Evolutionary conservation across 2,888 invertebrate species (phyloP).

Genomic region (Drepanosiphum platanoidis): DNA sequence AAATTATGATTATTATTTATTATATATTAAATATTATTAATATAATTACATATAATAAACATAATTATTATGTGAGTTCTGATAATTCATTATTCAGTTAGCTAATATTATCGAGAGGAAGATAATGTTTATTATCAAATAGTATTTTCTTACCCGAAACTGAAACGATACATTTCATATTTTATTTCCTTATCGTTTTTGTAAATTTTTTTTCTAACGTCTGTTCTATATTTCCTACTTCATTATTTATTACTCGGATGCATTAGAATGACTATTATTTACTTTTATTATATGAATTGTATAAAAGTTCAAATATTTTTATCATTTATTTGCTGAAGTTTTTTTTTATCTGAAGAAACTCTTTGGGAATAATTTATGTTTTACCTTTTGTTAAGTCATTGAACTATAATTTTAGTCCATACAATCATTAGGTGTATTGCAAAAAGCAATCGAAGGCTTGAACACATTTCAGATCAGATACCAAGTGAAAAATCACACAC

Average conservation of each 20-base stretch:
- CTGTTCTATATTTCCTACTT: neutral
- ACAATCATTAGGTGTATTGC: neutral
- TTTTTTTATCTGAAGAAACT: neutral
- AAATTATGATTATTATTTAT: no score
- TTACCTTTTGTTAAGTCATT: neutral
- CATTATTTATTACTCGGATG: neutral
- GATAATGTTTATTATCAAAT: neutral
- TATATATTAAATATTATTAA: no score
- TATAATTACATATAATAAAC: no score
- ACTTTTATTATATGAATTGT: neutral
- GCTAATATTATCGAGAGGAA: neutral
- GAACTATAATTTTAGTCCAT: slow-evolving; percentile 13
- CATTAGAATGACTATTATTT: neutral
- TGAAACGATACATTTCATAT: neutral
- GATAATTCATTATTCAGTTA: neutral
- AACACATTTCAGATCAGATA: slow-evolving; percentile 49
- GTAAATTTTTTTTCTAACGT: neutral
- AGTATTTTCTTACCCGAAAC: no score
- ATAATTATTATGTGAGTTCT: neutral
- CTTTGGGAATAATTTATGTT: slow-evolving; percentile 13
- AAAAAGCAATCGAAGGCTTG: slow-evolving; percentile 16
- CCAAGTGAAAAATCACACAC: slow-evolving; percentile 50
- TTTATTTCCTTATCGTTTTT: neutral
- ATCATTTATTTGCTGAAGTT: neutral
- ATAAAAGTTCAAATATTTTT: neutral